Base-by-base conservation (phyloP, 2,888 invertebrate genomes). In the Brenthis daphne region DNA sequence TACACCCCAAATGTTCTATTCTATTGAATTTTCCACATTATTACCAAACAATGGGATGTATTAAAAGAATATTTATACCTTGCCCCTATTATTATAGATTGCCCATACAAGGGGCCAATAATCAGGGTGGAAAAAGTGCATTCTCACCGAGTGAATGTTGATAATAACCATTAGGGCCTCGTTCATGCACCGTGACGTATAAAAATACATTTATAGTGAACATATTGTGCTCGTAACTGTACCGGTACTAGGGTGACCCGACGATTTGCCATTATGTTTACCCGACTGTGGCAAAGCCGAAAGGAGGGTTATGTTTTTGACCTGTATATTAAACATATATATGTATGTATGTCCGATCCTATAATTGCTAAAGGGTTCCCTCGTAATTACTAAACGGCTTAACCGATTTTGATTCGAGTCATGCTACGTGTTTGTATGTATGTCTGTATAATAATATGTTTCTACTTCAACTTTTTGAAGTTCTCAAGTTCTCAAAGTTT, bases 141-240 rank as follows among this genome's bases (percentile, higher is more conserved):
- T 77, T 77, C 82, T 87, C 87, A 87, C 83, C 82, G 81, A 72
- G 72, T 75, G 81, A 80, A 78, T 82, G 80, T 81, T 80, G 80
- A 81, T 82, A 82, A 82, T 84, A 82, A 82, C 83, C 84, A 86
- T 86, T 85, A 84, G 80, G 74, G 63, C 51, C 73, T 73, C 71
- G 69, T 71, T 74, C 72, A 72, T 76, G 69, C 64, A 73, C 74
- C 76, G 71, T 79, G 78, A 79, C 77, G 77, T 66, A 75, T 72
- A 74, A 73, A 75, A 77, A 78, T 76, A 74, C 77, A 80, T 79
- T 79, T 80, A 79, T 77, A 77, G 76, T 76, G 69, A 77, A 77
- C 79, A 79, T 79, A 79, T 79, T 81, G 79, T 79, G 70, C 69
- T 57, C 60, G 55, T 67, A 47, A 53, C 54, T 58, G 48, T 66